phyloP scores from a whole-genome alignment of 1,140 invertebrate species.

The Calosoma granatense region DNA sequence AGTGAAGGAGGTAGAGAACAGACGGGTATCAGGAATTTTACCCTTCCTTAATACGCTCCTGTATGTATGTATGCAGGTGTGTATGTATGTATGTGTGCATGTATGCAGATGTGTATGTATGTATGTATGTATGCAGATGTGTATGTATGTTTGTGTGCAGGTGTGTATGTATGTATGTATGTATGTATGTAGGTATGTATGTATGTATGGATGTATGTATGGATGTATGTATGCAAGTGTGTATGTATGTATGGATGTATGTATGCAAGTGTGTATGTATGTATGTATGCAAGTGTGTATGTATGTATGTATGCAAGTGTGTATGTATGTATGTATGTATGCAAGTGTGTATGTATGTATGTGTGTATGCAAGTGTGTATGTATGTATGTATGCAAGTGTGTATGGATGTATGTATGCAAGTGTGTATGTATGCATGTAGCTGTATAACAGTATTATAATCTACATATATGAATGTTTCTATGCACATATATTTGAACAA shows the following conservation, averaged over 20 bases:
- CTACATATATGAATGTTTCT: too few species aligned
- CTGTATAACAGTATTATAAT: too few species aligned
- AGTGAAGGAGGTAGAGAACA: too few species aligned
- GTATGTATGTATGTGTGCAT: conserved; percentile 12
- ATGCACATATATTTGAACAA: too few species aligned
- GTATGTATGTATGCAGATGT: conserved; percentile 2
- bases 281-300: not conserved
- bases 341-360: not conserved
- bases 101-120: conserved; percentile 13
- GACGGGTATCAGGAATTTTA: too few species aligned
- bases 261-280: not conserved
- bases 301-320: not conserved
- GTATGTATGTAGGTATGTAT: not conserved
- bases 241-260: not conserved
- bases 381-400: not conserved
- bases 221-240: not conserved
- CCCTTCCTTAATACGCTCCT: too few species aligned
- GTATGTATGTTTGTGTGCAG: conserved; percentile 14
- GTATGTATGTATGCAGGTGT: conserved; percentile 14
- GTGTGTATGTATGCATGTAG: too few species aligned
- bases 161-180: conserved; percentile 10
- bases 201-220: not conserved
- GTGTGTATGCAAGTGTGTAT: not conserved
- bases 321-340: too few species aligned
- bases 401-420: not conserved